These are phyloP conservation scores for Xenus cinereus DNA, from an alignment of 2,113 vertebrate genomes.

Conservation along the genomic window DNA sequence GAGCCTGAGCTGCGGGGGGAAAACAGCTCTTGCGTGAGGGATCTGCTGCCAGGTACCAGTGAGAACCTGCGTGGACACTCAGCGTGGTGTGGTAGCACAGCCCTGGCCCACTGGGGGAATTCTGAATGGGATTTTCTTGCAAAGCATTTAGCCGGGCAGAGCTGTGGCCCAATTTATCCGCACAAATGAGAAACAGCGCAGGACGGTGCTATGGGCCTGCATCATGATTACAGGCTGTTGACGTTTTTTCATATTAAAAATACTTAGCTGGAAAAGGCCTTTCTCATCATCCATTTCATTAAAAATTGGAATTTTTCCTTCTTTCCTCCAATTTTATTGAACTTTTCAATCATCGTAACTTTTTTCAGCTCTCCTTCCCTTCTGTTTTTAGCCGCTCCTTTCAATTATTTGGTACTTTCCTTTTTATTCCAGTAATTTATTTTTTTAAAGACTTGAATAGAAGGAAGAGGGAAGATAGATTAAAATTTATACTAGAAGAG, in stretches of 20 bases:
- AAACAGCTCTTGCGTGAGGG: not conserved
- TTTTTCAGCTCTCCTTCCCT: not conserved
- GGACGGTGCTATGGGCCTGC: no score
- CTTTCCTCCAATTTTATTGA: not conserved
- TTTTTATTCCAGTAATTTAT: constrained; percentile 5
- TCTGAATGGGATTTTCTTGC: not conserved
- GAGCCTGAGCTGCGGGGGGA: not conserved
- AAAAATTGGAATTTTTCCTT: not conserved
- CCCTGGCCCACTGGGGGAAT: accelerated
- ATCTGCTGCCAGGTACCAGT: not conserved
- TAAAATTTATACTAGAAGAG: not conserved
- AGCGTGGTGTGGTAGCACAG: not conserved
- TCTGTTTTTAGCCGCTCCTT: constrained; percentile 3
- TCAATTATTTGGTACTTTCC: constrained; percentile 12
- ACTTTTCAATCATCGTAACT: not conserved
- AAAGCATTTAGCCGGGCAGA: not conserved
- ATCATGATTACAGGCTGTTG: not conserved
- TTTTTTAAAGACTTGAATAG: not conserved
- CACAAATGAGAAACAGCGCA: not conserved
- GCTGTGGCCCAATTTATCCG: not conserved
- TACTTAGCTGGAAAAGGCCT: not conserved
- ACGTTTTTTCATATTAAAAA: not conserved
- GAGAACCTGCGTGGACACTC: accelerated
- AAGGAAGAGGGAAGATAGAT: not conserved
- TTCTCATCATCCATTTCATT: not conserved